Percentiles rank a stretch among this genome's conserved stretches.
Evolutionary conservation across 2,113 vertebrate species (phyloP).

Genomic region (Acrocephalus arundinaceus): DNA sequence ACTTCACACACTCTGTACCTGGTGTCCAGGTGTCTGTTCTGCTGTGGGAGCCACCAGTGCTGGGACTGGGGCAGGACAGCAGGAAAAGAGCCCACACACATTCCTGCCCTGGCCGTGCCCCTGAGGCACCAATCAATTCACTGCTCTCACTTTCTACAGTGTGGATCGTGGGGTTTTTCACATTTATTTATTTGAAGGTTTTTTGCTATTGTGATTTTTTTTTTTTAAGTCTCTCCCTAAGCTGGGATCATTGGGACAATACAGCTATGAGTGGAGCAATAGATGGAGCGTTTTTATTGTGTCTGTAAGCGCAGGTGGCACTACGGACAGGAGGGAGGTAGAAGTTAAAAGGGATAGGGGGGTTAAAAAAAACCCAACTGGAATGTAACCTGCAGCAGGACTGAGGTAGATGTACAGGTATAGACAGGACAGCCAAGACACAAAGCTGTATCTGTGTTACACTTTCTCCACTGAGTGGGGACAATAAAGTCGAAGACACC

Average conservation of each 20-base stretch:
- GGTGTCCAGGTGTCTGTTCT: conserved; percentile 17
- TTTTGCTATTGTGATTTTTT: conserved; percentile 21
- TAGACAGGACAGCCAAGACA: not conserved
- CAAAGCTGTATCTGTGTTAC: conserved; percentile 11
- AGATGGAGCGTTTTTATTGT: not conserved
- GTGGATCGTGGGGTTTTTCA: conserved; percentile 10
- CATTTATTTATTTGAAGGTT: conserved; percentile 2
- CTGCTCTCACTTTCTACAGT: not conserved
- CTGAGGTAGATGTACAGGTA: not conserved
- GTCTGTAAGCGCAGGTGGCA: not conserved
- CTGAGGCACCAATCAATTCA: not conserved
- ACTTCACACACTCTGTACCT: not conserved
- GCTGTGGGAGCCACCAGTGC: conserved; percentile 33
- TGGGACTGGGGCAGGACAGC: not conserved
- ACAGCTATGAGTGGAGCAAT: not conserved
- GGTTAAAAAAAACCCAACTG: not conserved
- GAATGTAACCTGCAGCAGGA: not conserved
- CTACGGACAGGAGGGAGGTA: not conserved
- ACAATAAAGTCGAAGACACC: conserved; percentile 7
- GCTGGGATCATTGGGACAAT: not conserved
- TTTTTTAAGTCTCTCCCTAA: conserved; percentile 29
- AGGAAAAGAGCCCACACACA: not conserved
- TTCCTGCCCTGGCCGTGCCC: not conserved
- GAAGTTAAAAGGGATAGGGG: not conserved
- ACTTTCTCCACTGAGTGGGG: conserved; percentile 40